A percentile compares a stretch with the other conserved stretches of the same genome.
Conservation (phyloP, 2,888 invertebrate species). For the Steinernema scapterisci region DNA sequence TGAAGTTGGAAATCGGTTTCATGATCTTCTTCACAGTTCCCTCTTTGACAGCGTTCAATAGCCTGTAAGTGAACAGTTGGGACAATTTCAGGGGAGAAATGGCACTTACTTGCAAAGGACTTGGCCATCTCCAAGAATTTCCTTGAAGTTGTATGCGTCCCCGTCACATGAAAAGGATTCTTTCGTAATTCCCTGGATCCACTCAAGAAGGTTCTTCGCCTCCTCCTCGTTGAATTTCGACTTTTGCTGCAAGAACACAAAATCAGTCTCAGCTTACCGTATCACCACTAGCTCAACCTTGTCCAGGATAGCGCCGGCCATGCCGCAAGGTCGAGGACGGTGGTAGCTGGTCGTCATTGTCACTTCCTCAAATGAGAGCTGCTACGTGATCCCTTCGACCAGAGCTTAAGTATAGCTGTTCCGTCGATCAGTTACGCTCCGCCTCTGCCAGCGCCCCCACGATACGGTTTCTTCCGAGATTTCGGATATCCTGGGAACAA, state of each 20-base stretch:
- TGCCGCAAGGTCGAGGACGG: conserved; percentile 55
- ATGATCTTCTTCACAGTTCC: conserved; percentile 89
- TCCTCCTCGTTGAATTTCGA: conserved; percentile 94
- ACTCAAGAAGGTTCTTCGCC: conserved; percentile 87
- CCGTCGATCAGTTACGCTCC: background rate
- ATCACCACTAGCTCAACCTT: conserved; percentile 42
- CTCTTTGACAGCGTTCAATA: conserved; percentile 83
- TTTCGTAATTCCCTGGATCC: conserved; percentile 84
- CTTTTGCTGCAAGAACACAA: conserved; percentile 77
- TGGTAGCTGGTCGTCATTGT: conserved; percentile 41
- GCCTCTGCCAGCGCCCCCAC: background rate
- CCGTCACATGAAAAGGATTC: conserved; percentile 80
- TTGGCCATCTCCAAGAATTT: conserved; percentile 83
- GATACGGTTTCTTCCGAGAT: background rate
- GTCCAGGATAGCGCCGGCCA: conserved; percentile 57
- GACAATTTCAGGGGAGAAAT: background rate
- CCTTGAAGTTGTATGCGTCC: conserved; percentile 89
- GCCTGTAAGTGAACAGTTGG: conserved; percentile 73
- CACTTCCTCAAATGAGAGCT: background rate
- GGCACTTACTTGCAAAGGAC: conserved; percentile 82
- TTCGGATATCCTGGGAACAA: background rate
- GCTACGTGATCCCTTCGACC: background rate
- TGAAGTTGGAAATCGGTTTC: conserved; percentile 86
- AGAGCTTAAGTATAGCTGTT: background rate
- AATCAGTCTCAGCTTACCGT: no score